phyloP scores from a whole-genome alignment of 30 jellyfish, hydroid and myxozoan genomes.

The Cassiopea xamachana region DNA sequence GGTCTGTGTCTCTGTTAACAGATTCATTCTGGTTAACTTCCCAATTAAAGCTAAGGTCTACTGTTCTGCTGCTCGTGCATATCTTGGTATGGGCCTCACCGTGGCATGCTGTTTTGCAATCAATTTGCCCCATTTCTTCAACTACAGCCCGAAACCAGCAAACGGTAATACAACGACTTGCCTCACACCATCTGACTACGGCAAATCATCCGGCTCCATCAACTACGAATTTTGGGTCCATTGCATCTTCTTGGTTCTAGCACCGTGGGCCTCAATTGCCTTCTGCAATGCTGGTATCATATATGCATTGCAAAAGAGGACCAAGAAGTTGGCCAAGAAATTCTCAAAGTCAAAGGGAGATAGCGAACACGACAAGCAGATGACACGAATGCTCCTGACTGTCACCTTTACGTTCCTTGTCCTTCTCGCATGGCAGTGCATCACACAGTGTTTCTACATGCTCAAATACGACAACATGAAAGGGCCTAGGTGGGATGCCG shows the following conservation, averaged over 20 bases:
- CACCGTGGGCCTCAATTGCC: conserved; percentile 86
- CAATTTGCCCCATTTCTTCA: conserved; percentile 87
- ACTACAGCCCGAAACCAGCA: conserved; percentile 50
- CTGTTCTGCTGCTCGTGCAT: conserved; percentile 59
- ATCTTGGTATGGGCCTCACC: conserved; percentile 58
- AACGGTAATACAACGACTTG: not conserved
- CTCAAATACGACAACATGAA: conserved; percentile 18
- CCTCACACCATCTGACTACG: conserved; percentile 49
- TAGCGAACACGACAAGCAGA: conserved; percentile 68
- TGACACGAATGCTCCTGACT: conserved; percentile 74
- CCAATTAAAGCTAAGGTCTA: conserved; percentile 62
- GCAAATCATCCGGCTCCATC: conserved; percentile 58
- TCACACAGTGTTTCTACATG: conserved; percentile 91
- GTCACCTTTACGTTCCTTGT: conserved; percentile 76
- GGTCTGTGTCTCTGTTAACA: conserved; percentile 74
- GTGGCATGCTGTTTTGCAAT: conserved; percentile 64
- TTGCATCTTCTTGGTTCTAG: conserved; percentile 83
- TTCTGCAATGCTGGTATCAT: conserved; percentile 68
- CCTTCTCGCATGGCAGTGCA: conserved; percentile 91
- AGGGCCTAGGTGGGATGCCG: conserved; percentile 38
- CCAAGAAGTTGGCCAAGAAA: conserved; percentile 28
- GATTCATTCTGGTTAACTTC: conserved; percentile 76
- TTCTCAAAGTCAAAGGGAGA: conserved; percentile 10
- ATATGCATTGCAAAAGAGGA: conserved; percentile 39
- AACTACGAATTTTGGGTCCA: conserved; percentile 89